Conservation (phyloP, 2,888 invertebrate genomes). For the Saturnia japonica region DNA sequence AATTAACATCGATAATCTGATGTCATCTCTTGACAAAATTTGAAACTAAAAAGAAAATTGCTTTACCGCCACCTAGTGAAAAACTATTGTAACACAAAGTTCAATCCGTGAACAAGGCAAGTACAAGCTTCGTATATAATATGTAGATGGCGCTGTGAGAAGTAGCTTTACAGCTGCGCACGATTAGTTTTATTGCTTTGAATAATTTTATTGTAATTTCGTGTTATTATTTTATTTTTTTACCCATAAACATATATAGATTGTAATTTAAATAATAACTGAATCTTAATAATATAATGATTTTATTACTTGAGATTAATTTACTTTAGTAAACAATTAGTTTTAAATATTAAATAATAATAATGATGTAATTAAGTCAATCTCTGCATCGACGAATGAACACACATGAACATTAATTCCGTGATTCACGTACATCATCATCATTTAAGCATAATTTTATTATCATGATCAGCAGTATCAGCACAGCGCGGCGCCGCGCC, state of each 20-base stretch:
- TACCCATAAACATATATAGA: background rate
- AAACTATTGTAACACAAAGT: conserved; percentile 31
- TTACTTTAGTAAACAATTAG: no score
- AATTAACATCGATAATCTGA: background rate
- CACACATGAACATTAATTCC: background rate
- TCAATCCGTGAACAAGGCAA: background rate
- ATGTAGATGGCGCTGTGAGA: conserved; percentile 58
- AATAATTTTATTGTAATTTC: background rate
- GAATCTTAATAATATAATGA: background rate
- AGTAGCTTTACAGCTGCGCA: conserved; percentile 38
- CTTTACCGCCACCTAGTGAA: conserved; percentile 46
- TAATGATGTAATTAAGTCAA: background rate
- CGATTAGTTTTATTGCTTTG: background rate
- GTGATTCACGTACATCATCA: background rate
- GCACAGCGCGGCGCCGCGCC: background rate
- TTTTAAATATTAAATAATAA: no score
- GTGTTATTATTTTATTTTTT: background rate
- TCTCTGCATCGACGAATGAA: background rate
- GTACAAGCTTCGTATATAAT: conserved; percentile 21
- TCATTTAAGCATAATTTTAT: background rate
- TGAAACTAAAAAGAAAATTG: conserved; percentile 27
- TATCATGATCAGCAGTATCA: background rate
- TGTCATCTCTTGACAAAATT: conserved; percentile 47
- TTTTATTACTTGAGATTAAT: background rate
- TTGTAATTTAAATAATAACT: background rate